Percentiles rank a stretch among this genome's conserved stretches.
phyloP scores from a whole-genome alignment of 2,888 invertebrate species.

The Apotomis turbidana region DNA sequence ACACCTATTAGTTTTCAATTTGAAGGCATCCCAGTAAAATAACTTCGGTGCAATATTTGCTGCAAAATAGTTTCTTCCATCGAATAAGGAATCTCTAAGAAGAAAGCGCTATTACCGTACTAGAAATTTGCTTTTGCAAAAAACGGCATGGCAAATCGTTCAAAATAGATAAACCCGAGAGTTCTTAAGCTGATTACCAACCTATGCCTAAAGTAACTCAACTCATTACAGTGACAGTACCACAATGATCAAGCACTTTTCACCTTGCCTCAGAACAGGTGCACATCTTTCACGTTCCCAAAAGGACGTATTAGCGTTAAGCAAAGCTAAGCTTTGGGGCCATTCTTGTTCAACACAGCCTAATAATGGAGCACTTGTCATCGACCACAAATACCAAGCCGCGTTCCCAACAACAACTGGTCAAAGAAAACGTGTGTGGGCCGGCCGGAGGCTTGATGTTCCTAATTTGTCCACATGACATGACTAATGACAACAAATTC shows the following conservation, averaged over 20 bases:
- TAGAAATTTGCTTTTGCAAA: too few relatives aligned
- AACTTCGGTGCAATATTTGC: too few relatives aligned
- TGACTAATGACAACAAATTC: slow-evolving; percentile 32
- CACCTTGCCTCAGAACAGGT: slow-evolving; percentile 2
- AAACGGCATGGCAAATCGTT: too few relatives aligned
- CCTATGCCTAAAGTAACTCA: too few relatives aligned
- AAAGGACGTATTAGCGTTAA: background rate
- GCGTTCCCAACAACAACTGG: slow-evolving; percentile 6
- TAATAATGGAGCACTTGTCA: slow-evolving; percentile 1
- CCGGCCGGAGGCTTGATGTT: slow-evolving; percentile 6
- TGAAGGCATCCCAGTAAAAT: too few relatives aligned
- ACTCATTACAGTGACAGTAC: too few relatives aligned
- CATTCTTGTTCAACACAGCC: background rate
- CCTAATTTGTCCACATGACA: slow-evolving; percentile 28
- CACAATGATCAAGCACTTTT: background rate
- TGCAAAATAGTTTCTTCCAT: too few relatives aligned
- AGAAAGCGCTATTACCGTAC: too few relatives aligned
- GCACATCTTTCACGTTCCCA: background rate
- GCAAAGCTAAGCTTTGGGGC: background rate
- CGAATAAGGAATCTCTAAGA: too few relatives aligned
- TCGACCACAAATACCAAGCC: background rate
- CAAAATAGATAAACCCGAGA: too few relatives aligned
- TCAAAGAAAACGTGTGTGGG: slow-evolving; percentile 28
- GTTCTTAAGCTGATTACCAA: too few relatives aligned
- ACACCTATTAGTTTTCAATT: too few relatives aligned